Base-by-base conservation (phyloP, 2,888 invertebrate species). In the Ochropleura plecta region DNA sequence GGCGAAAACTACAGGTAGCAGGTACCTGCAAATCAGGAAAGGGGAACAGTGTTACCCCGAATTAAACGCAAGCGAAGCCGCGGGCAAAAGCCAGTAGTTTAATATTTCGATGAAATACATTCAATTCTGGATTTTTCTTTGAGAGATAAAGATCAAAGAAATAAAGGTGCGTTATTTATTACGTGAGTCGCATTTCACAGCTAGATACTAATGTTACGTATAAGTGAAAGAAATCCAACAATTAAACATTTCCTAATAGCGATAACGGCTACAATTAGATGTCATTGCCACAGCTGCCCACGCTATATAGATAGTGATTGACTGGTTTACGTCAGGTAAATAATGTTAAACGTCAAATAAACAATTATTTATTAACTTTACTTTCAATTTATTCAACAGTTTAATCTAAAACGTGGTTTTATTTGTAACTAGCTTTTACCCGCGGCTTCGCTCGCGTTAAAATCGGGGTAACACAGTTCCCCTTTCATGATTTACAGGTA, bases 201-300 rank as follows among this genome's bases (percentile, higher is more conserved):
- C 16, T 20, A 48, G 12, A 6, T 51, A 44, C 18, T n/a, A 3
- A 16, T n/a, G 48, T 48, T 42, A 64, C 64, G 40, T 44, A 9
- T 49, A 49, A 20, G 18, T 59, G 2, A 46, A 46, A 46, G 8
- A 75, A 53, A 12, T 14, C 1, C 5, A 16, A n/a, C 79, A 48
- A 70, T 62, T 48, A 60, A 1, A 3, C 2, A 53, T 12, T 79
- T 70, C 30, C 53, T 48, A 49, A 79, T 62, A 16, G 0, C 7
- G 12, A 62, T 53, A 30, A 16, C n/a, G 12, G 12, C 16, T 42
- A 42, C 40, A 70, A 53, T 79, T 62, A 79, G 7, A 12, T 60
- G 14, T 44, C 30, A 62, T 62, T 79, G 12, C 12, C 51, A 48
- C 40, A 51, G 9, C 5, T 18, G 0, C 53, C 30, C 6, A 59